Evolutionary conservation across 35 echinoderm and acorn worm genomes (phyloP).

Genomic region (Ophioderma brevispina): DNA sequence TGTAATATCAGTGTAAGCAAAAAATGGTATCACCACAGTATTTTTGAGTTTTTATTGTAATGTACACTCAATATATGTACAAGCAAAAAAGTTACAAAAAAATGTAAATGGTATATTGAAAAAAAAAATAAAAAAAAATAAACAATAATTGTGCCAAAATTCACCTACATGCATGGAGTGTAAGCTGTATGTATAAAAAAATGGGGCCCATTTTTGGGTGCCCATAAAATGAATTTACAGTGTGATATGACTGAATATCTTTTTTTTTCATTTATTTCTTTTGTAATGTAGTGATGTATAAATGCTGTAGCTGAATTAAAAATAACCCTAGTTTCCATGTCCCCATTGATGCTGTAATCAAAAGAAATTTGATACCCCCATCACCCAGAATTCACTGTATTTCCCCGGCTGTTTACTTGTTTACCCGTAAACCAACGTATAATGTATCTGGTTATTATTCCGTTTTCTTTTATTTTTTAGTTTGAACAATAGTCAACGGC

Average conservation of each 20-base stretch:
- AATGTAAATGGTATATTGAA: neutral
- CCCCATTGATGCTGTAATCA: neutral
- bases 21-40: neutral
- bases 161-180: neutral
- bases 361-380: neutral
- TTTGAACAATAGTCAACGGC: neutral
- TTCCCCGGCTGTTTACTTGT: neutral
- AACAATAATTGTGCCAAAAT: conserved; percentile 1
- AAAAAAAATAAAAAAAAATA: neutral
- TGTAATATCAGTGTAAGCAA: neutral
- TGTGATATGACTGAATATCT: neutral
- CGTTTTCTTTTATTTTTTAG: neutral
- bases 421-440: neutral
- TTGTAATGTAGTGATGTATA: neutral
- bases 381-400: neutral
- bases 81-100: neutral
- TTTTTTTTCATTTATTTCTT: no score
- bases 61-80: neutral
- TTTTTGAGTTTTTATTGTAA: neutral
- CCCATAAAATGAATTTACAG: neutral
- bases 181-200: neutral
- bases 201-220: neutral
- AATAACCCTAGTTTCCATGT: neutral
- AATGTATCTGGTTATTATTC: neutral
- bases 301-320: neutral